A percentile compares a stretch with the other conserved stretches of the same genome.
Conservation (phyloP, 2,797 vertebrate species). For the Crax fasciolata region DNA sequence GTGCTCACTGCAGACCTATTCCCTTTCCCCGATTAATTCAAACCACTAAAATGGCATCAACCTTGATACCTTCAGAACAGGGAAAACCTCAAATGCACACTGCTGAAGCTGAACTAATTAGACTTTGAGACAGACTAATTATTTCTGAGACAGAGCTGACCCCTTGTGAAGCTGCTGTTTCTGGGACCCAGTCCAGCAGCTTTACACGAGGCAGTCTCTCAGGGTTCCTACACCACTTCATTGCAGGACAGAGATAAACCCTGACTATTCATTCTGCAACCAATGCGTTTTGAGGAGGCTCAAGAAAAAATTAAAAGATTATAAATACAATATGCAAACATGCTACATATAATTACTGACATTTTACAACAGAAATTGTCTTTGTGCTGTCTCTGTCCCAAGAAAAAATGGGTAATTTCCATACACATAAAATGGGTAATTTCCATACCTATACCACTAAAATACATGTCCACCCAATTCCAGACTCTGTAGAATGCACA, state of each 20-base stretch:
- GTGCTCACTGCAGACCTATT: not conserved
- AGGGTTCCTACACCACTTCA: not conserved
- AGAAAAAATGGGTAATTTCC: not conserved
- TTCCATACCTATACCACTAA: not conserved
- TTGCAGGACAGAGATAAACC: not conserved
- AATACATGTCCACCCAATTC: not conserved
- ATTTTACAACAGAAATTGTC: not conserved
- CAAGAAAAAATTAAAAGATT: not conserved
- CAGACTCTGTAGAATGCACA: not conserved
- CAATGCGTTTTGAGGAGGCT: not conserved
- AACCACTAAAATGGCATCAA: not conserved
- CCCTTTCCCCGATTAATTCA: not conserved
- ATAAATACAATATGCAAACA: not conserved
- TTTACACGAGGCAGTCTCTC: not conserved
- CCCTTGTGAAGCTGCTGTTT: not conserved
- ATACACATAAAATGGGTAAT: not conserved
- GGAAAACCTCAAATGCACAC: not conserved
- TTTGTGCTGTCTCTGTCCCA: not conserved
- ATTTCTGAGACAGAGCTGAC: constrained; percentile 30
- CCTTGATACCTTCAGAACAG: not conserved
- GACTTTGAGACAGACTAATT: constrained; percentile 43
- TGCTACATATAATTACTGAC: not conserved
- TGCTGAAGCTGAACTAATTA: constrained; percentile 49
- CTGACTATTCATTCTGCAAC: not conserved
- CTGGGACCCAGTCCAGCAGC: not conserved